Percentiles rank a stretch among this genome's conserved stretches.
phyloP scores from a whole-genome alignment of 2,113 vertebrate species.

The Bettongia penicillata region DNA sequence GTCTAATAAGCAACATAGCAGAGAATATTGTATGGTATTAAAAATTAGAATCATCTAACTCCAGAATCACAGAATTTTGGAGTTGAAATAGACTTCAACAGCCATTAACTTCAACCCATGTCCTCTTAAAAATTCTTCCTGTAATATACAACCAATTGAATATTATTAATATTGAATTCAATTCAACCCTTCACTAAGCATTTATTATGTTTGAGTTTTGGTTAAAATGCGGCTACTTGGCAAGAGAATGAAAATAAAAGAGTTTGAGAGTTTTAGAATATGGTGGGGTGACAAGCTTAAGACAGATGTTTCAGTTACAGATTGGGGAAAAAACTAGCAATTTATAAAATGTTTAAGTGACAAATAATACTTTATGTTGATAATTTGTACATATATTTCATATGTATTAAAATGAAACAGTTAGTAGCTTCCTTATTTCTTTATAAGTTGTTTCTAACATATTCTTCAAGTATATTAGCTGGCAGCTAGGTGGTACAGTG shows the following conservation, averaged over 20 bases:
- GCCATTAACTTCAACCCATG: neutral
- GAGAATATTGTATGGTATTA: neutral
- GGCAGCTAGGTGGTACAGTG: too few relatives aligned
- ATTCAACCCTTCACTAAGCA: neutral
- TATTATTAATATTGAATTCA: neutral
- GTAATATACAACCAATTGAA: neutral
- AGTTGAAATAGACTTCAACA: neutral
- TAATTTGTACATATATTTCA: conserved; percentile 6
- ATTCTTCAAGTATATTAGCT: neutral
- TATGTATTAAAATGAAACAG: neutral
- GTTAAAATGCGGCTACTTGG: neutral
- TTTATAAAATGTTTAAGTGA: neutral
- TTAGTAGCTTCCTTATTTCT: neutral
- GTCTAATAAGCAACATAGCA: neutral
- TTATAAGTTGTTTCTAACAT: neutral
- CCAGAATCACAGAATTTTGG: neutral
- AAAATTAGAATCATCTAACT: neutral
- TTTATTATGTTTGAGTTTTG: neutral
- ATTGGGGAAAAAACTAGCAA: neutral
- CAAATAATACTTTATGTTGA: neutral
- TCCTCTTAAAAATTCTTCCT: neutral
- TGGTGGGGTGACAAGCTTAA: neutral
- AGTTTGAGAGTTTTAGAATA: neutral
- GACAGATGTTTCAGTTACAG: neutral
- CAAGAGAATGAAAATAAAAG: neutral